Base-by-base conservation (phyloP, 2,113 vertebrate species). In the Melanostigma gelatinosum region DNA sequence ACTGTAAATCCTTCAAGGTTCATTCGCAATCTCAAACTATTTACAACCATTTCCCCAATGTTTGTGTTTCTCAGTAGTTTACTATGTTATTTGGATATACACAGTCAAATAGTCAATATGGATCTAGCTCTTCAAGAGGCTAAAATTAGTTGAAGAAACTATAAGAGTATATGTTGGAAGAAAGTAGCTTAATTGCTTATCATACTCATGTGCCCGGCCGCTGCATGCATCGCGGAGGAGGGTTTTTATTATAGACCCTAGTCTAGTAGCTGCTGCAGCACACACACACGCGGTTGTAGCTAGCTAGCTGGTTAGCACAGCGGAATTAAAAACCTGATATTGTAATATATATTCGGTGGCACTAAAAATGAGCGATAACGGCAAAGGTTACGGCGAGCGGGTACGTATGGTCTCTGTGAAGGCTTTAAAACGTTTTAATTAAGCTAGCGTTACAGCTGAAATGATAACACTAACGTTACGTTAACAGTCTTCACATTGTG, bases 301-400 rank as follows among this genome's bases (percentile, higher is more conserved):
- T 48, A 55, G 40, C n/a, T 72, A 29, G 57, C 29, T 38, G 27
- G 64, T 34, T 72, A 71, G 36, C 58, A 22, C 3, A 29, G 2
- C 20, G 20, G 3, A 8, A 18, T 34, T 38, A 22, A 62, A 7
- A 38, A 61, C 63, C 64, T 40, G 10, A 32, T 8, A 12, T 42
- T 69, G 15, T 48, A 32, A 38, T 27, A 42, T 27, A 46, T 5
- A 52, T 12, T 67, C 20, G 22, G 18, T 65, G 36, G 62, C 16
- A 12, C 1, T 78, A 24, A 13, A 87, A 69, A 95, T 95, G 95
- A 94, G 94, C 46, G 94, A 95, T 83, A 92, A 90, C 83, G 89
- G 88, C 60, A 94, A 93, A 83, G 90, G 83, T 11, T 92, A 90
- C 74, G 81, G 74, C 62, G 81, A 88, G n/a, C 90, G 92, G 93